phyloP scores from a whole-genome alignment of 2,797 vertebrate genomes.

The Delichon dasypus region DNA sequence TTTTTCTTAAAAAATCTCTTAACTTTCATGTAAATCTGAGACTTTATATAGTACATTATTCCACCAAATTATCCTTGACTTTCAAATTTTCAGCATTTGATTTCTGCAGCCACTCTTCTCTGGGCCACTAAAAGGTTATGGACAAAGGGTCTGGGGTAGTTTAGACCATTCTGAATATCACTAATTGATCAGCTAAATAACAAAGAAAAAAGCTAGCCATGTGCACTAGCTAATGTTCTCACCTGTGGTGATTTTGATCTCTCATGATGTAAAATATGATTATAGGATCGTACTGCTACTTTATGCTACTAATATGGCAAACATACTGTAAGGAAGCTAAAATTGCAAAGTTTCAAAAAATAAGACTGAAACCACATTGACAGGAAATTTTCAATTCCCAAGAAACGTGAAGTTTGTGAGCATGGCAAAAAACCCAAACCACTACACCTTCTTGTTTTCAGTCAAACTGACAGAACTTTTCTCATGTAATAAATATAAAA shows the following conservation, averaged over 20 bases:
- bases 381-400: neutral
- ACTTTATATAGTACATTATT: neutral
- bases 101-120: neutral
- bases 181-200: neutral
- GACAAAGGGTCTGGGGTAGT: no score
- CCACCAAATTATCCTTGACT: neutral
- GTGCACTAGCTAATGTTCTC: neutral
- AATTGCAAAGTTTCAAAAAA: neutral
- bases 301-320: neutral
- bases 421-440: neutral
- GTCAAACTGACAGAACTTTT: fast-evolving
- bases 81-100: neutral
- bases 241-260: neutral
- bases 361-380: neutral
- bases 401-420: neutral
- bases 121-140: neutral
- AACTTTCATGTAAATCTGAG: neutral
- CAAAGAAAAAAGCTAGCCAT: neutral
- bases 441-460: neutral
- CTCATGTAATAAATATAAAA: neutral
- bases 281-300: neutral
- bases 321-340: neutral
- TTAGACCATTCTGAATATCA: neutral
- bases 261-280: neutral
- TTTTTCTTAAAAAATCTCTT: neutral